These are phyloP conservation scores for Leptogaster cylindrica DNA, from an alignment of 2,888 invertebrate genomes.

Conservation along the genomic window DNA sequence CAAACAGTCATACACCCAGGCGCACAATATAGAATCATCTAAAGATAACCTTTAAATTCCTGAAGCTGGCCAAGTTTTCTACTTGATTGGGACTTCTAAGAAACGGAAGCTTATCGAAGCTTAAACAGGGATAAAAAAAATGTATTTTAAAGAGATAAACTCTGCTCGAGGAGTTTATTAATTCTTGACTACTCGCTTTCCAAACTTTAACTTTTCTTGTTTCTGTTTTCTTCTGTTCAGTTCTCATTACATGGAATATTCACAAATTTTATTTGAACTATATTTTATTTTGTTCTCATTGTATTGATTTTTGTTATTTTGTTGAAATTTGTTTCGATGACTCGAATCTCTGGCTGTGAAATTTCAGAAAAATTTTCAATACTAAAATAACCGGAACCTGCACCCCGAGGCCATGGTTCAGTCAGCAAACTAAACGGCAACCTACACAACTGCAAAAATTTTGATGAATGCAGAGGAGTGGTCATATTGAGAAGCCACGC, in stretches of 20 bases:
- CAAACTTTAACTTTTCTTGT: too few species aligned
- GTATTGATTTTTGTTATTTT: too few species aligned
- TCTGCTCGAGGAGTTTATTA: neutral
- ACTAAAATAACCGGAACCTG: too few species aligned
- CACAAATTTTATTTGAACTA: too few species aligned
- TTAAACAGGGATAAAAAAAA: neutral
- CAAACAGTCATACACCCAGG: neutral
- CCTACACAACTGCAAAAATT: neutral
- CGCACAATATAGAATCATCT: neutral
- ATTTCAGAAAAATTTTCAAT: too few species aligned
- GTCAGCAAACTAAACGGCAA: neutral
- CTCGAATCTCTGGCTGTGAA: too few species aligned
- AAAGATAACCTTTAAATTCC: neutral
- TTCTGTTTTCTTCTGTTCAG: too few species aligned
- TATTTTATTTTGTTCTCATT: neutral
- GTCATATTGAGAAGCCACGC: slow-evolving; percentile 60
- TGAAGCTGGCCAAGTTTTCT: neutral
- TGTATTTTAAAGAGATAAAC: neutral
- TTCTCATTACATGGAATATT: too few species aligned
- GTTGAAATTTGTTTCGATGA: too few species aligned
- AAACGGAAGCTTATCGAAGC: neutral
- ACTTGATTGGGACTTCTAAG: neutral
- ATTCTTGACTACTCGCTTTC: neutral
- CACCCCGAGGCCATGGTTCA: too few species aligned
- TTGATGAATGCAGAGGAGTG: slow-evolving; percentile 51